Evolutionary conservation across 2,797 vertebrate species (phyloP).

Genomic region (Ctenopoma kingsleyae): DNA sequence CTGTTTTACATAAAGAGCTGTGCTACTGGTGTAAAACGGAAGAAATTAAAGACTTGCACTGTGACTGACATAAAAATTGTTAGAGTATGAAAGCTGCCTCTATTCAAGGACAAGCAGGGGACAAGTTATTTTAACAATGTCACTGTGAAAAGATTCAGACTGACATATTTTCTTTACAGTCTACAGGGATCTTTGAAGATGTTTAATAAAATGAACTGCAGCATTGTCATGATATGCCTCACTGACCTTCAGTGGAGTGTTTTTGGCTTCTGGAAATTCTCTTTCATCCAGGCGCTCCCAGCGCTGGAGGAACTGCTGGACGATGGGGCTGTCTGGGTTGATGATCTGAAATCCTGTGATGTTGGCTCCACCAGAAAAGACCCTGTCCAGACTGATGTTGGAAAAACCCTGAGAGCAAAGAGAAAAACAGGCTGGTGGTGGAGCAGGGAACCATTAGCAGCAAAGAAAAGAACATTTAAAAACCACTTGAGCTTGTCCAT

Average conservation of each 20-base stretch:
- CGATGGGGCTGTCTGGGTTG: conserved; percentile 94
- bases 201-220: conserved; percentile 48
- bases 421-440: conserved; percentile 32
- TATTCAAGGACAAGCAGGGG: conserved; percentile 38
- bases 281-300: conserved; percentile 98
- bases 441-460: conserved; percentile 32
- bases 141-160: conserved; percentile 33
- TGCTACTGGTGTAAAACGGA: conserved; percentile 4
- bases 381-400: conserved; percentile 93
- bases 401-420: conserved; percentile 90
- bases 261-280: conserved; percentile 97
- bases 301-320: conserved; percentile 97
- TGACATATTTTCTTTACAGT: conserved; percentile 40
- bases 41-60: conserved; percentile 16
- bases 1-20: neutral
- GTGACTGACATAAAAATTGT: conserved; percentile 35
- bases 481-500: conserved; percentile 16
- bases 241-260: conserved; percentile 92
- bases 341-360: conserved; percentile 98
- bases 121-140: conserved; percentile 35
- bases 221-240: conserved; percentile 40
- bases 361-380: conserved; percentile 95
- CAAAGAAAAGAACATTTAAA: conserved; percentile 9
- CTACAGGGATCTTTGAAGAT: conserved; percentile 39
- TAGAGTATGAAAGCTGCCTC: neutral